Conservation (phyloP, 23 tunicate species). For the Oikopleura dioica region DNA sequence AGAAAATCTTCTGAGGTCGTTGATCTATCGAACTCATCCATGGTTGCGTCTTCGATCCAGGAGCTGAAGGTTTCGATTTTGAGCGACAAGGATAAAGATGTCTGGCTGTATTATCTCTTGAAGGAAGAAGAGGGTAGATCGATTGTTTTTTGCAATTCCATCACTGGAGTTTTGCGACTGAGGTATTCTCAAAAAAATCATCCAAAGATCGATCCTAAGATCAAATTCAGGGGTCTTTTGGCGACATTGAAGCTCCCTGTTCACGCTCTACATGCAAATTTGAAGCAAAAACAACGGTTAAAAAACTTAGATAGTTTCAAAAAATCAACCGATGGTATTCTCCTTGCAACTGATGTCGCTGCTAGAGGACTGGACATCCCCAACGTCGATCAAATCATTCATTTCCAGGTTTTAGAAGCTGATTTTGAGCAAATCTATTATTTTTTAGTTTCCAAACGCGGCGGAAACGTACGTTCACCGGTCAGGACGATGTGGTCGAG, state of each 20-base stretch:
- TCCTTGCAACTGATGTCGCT: slow-evolving; percentile 95
- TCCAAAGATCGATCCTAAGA: background rate
- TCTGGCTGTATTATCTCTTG: slow-evolving; percentile 57
- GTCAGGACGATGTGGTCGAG: slow-evolving; percentile 76
- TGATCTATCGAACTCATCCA: background rate
- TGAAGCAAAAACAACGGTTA: slow-evolving; percentile 86
- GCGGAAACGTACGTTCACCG: slow-evolving; percentile 74
- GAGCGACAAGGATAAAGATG: slow-evolving; percentile 6
- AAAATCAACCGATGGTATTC: slow-evolving; percentile 18
- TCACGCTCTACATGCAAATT: slow-evolving; percentile 60
- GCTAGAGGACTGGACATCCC: slow-evolving; percentile 96
- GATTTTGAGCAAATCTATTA: too few relatives aligned
- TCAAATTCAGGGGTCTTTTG: slow-evolving; percentile 28
- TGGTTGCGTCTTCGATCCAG: background rate
- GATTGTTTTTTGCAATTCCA: background rate
- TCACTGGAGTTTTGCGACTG: background rate
- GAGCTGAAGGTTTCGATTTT: background rate
- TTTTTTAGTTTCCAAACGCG: slow-evolving; percentile 28
- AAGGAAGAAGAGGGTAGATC: background rate
- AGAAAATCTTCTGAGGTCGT: background rate
- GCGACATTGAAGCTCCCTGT: slow-evolving; percentile 31
- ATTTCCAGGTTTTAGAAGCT: slow-evolving; percentile 88
- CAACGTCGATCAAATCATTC: slow-evolving; percentile 67
- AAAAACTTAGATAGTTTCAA: slow-evolving; percentile 69
- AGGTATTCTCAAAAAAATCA: too few relatives aligned